Conservation (phyloP, 2,888 invertebrate species). For the Siphonodentalium dalli region DNA sequence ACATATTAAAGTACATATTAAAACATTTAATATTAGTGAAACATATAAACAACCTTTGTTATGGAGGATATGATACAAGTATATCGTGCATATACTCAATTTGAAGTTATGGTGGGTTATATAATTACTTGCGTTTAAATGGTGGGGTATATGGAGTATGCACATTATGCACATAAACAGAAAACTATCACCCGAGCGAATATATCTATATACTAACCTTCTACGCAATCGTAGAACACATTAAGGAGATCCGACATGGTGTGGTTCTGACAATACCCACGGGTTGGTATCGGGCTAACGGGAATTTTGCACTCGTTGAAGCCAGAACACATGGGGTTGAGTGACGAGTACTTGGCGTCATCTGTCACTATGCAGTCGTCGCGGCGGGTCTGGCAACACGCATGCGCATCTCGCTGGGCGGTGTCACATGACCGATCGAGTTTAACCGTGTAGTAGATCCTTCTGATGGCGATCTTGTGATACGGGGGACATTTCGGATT, state of each 20-base stretch:
- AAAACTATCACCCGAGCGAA: too few species aligned
- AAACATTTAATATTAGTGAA: too few species aligned
- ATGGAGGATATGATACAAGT: too few species aligned
- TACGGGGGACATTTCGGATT: conserved; percentile 37
- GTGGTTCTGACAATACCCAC: conserved; percentile 29
- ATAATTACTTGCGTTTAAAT: too few species aligned
- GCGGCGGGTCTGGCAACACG: conserved; percentile 45
- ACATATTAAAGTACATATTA: too few species aligned
- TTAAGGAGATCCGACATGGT: conserved; percentile 49
- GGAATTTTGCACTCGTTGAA: conserved; percentile 38
- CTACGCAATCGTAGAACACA: conserved; percentile 53
- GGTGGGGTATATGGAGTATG: too few species aligned
- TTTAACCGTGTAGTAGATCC: conserved; percentile 50
- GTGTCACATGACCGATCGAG: conserved; percentile 32
- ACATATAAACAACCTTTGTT: too few species aligned
- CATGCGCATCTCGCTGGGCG: conserved; percentile 27
- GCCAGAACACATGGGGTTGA: conserved; percentile 52
- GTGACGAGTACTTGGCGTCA: conserved; percentile 40
- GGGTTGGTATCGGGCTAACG: conserved; percentile 35
- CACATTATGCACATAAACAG: too few species aligned
- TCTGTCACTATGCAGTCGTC: conserved; percentile 48
- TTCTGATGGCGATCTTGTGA: conserved; percentile 51
- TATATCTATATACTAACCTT: conserved; percentile 37
- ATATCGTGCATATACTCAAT: too few species aligned
- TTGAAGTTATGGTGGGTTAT: too few species aligned